Conservation (phyloP, 2,888 invertebrate genomes). For the Cataglyphis livida region DNA sequence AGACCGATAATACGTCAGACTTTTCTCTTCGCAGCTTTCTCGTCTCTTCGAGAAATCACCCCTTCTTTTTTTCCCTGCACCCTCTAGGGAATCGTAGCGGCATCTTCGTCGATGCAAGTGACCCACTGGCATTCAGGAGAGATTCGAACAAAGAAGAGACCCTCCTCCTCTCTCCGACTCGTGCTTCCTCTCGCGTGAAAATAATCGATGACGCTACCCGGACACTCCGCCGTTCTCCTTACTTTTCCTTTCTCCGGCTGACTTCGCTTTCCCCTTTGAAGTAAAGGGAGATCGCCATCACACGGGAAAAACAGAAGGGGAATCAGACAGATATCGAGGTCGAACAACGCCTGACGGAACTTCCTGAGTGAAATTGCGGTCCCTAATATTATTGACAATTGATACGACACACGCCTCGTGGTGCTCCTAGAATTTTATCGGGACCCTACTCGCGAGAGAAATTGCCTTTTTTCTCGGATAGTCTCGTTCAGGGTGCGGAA, state of each 20-base stretch:
- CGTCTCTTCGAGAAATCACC: not conserved
- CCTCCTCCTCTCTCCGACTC: conserved; percentile 60
- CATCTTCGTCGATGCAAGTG: conserved; percentile 65
- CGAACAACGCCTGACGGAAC: conserved; percentile 67
- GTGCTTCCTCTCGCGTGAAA: conserved; percentile 78
- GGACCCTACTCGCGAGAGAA: conserved; percentile 42
- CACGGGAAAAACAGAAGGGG: conserved; percentile 61
- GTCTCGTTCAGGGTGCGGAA: conserved; percentile 42
- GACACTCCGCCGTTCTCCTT: conserved; percentile 56
- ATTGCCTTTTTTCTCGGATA: conserved; percentile 61
- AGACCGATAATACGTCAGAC: conserved; percentile 51
- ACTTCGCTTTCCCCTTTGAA: conserved; percentile 45
- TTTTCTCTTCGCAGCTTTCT: conserved; percentile 47
- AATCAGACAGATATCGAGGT: conserved; percentile 62
- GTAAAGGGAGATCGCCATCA: conserved; percentile 40
- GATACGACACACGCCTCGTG: conserved; percentile 62
- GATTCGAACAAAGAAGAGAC: conserved; percentile 74
- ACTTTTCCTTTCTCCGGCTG: conserved; percentile 44
- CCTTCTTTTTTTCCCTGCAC: conserved; percentile 1
- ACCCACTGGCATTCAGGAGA: conserved; percentile 66
- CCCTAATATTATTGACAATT: conserved; percentile 74
- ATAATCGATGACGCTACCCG: conserved; percentile 80
- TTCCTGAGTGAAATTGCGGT: conserved; percentile 71
- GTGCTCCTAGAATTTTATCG: conserved; percentile 63
- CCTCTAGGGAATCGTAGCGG: conserved; percentile 55